Percentiles rank a stretch among this genome's conserved stretches.
phyloP scores from a whole-genome alignment of 2,888 invertebrate genomes.

The Ceraclea dissimilis region DNA sequence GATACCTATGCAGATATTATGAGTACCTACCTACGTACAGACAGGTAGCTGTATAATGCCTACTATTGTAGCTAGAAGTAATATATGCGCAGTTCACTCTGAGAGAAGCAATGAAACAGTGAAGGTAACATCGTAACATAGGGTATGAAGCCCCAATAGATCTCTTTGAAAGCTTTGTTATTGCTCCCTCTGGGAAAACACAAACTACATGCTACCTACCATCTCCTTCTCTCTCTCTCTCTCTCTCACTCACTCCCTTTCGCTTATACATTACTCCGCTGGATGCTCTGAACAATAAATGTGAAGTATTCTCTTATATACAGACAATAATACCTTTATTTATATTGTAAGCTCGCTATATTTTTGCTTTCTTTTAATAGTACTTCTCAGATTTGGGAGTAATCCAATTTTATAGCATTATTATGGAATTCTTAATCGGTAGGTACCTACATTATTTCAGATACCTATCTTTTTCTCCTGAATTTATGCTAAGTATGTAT shows the following conservation, averaged over 20 bases:
- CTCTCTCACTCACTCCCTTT: neutral
- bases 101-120: slow-evolving; percentile 23
- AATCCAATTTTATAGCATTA: neutral
- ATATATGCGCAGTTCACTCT: slow-evolving; percentile 24
- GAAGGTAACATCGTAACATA: slow-evolving; percentile 21
- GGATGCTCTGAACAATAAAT: slow-evolving; percentile 13
- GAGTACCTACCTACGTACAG: neutral
- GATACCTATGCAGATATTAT: no score
- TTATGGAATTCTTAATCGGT: neutral
- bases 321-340: slow-evolving; percentile 5
- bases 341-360: slow-evolving; percentile 10
- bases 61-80: slow-evolving; percentile 9
- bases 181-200: slow-evolving; percentile 23
- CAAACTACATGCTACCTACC: slow-evolving; percentile 10
- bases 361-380: slow-evolving; percentile 3
- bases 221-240: neutral
- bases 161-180: slow-evolving; percentile 26
- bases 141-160: slow-evolving; percentile 23
- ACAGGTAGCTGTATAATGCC: neutral
- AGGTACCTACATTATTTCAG: neutral
- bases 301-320: slow-evolving; percentile 7
- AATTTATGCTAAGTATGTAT: no score
- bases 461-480: no score
- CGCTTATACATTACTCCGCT: neutral
- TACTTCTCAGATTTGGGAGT: neutral